Base-by-base conservation (phyloP, 2,113 vertebrate genomes). In the Poeciliopsis occidentalis region DNA sequence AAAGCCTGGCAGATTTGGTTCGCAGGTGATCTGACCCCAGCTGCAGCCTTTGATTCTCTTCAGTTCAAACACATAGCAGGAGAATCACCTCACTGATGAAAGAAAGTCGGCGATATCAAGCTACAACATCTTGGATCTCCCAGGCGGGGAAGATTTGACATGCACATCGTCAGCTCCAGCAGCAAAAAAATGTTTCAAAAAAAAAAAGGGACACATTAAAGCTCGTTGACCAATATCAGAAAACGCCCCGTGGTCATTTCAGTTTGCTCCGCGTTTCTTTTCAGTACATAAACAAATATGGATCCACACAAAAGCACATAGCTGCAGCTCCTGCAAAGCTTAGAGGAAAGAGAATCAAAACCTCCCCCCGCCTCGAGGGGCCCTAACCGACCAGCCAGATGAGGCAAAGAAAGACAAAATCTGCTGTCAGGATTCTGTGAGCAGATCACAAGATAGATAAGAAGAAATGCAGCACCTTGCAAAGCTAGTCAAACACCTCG, bases 1-100 rank as follows among this genome's bases (percentile, higher is more conserved):
- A 64, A 65, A 75, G 7, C n/a, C 4, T 19, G 7, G 72, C 10
- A 12, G 60, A 11, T 30, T 73, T 15, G 5, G 67, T 0, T 61
- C 73, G 84, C 82, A 86, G 88, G 85, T 89, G 85, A 84, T 81
- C 81, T 32, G 64, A 76, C 78, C 69, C 11, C 89, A 88, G 91
- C 87, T 89, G 89, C 83, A 82, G 80, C 63, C 90, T 91, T 86
- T 90, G 89, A 91, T 76, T 86, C 83, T 64, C 44, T 41, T 66
- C 69, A 86, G 85, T 88, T 90, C 88, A 91, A 91, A 91, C 84
- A 69, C 86, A 88, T 75, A 87, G 84, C 88, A 89, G 84, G 78
- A 87, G 81, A 84, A 89, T 88, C 86, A 82, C 75, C 79, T 89
- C 90, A 86, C 85, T 65, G 83, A 87, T 88, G 90, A 92, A 91